Evolutionary conservation across 2,113 vertebrate genomes (phyloP), one percentile per base, ranked within the genome.

Genomic region (Dissostichus mawsoni): DNA sequence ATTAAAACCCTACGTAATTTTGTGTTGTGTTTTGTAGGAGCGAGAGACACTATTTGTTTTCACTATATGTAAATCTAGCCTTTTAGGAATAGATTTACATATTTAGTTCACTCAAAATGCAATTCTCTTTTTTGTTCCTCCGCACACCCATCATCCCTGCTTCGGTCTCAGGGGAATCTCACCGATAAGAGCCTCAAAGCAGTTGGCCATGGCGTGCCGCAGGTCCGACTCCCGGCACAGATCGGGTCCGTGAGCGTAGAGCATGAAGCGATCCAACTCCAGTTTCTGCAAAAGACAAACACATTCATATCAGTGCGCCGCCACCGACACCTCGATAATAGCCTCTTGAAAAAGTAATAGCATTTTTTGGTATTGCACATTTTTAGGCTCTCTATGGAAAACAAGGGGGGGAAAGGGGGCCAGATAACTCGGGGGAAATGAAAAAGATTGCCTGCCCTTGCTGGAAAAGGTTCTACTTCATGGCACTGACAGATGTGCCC

Each of bases 181-280:
- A 99, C 98, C 98, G 91, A 99, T 99, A 1, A 99, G 94, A 11
- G 98, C 98, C 92, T 99, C 98, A 69, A 99, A 99, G 94, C 98
- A 99, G 95, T 99, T 99, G 90, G 98, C 98, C 98, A 99, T 99
- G 57, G 98, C 98, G 73, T 99, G 98, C 13, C 98, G 96, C 82
- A 99, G 95, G 90, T 99, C 98, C 0, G 98, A 99, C 87, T 99
- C 98, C 76, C 98, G 94, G 89, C 98, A 99, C 85, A 99, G 96
- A 87, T 99, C 98, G 0, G 98, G 98, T 8, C 98, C 98, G 16
- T 99, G 98, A 82, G 98, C 98, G 69, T 99, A 99, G 47, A 99
- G 96, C 98, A 99, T 99, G 89, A 99, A 99, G 58, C 98, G 96
- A 86, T 99, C 98, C 78, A 99, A 89, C 88, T 99, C 98, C 95